Evolutionary conservation across 1,140 invertebrate species (phyloP), one percentile per base, ranked within the genome.

Genomic region (Temnothorax nylanderi): DNA sequence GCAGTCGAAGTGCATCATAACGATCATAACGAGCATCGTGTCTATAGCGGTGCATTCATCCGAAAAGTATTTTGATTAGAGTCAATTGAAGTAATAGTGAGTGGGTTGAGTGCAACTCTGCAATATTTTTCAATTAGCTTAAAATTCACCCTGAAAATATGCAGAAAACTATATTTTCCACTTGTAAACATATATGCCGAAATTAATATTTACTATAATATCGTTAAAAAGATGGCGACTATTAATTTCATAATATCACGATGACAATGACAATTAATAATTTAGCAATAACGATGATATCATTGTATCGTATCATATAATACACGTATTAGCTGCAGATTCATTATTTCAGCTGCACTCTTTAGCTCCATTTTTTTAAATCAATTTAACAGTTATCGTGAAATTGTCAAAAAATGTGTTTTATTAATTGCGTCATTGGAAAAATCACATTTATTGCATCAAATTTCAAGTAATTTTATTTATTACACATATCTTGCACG

Each of bases 51-150:
- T 84, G 80, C 69, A 49, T 62, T 56, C 80, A 62, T 84, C 58
- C 37, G 54, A 47, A 32, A 75, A 84, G 54, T 74, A 84, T 84
- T 84, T 84, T 71, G 34, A 84, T 84, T 84, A 84, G 69, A 58
- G 32, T 60, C 80, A 84, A 49, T 84, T 74, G 69, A 56, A 84
- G 80, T 84, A 74, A 26, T 84, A 74, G 69, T 60, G 69, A 60
- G 11, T 64, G 37, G 74, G 34, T 54, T 26, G 78, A 81, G 41
- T 26, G 80, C 54, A 56, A 62, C 54, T 84, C 21, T 56, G 11
- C 54, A 60, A 37, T 84, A 37, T 84, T 84, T 84, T 84, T 58
- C 54, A 74, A 84, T 82, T 74, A 49, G 47, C 60, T 3, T 34
- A 75, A 44, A 82, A 60, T 56, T 84, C 13, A 16, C 11, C 37